Conservation (phyloP, 2,888 invertebrate genomes). For the Allygus modestus region DNA sequence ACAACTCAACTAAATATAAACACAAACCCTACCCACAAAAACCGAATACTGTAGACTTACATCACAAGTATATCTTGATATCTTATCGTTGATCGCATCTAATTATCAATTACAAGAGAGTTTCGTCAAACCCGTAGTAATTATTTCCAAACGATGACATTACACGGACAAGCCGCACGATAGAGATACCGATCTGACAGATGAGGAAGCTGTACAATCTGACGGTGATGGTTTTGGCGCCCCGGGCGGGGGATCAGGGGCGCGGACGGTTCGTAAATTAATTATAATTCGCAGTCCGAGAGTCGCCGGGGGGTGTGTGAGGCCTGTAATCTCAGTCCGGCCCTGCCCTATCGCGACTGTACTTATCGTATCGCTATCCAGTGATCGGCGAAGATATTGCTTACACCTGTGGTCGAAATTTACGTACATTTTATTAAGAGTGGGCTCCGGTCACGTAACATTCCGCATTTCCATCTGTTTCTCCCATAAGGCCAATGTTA, state of each 20-base stretch:
- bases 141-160: not conserved
- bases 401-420: no score
- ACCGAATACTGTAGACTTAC: no score
- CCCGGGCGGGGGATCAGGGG: not conserved
- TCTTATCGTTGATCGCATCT: not conserved
- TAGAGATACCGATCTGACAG: not conserved
- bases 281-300: not conserved
- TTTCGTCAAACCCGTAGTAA: not conserved
- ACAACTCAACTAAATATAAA: no score
- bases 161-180: not conserved
- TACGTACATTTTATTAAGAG: no score
- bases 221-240: not conserved
- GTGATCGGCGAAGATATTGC: not conserved
- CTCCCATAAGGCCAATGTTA: no score
- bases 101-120: not conserved
- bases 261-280: slow-evolving; percentile 12
- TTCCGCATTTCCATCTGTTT: no score
- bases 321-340: not conserved
- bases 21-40: no score
- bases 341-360: not conserved
- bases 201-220: not conserved
- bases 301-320: not conserved
- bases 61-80: no score
- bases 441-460: no score
- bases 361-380: not conserved